Conservation (phyloP, 64 coral and sea anemone species). For the Pocillopora damicornis region DNA sequence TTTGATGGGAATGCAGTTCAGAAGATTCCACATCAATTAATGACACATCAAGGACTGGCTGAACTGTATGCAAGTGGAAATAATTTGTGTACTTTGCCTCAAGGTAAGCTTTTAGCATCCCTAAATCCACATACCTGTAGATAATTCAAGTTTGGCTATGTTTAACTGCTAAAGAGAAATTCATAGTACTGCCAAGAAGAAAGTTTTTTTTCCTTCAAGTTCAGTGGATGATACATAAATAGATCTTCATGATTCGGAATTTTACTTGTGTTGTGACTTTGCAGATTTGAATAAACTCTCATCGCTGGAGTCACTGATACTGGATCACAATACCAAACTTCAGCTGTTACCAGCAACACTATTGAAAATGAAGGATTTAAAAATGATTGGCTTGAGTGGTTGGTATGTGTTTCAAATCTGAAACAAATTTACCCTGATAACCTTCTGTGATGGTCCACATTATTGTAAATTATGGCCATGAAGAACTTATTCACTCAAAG, state of each 20-base stretch:
- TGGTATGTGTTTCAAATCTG: slow-evolving; percentile 12
- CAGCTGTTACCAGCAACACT: slow-evolving; percentile 48
- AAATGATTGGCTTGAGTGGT: slow-evolving; percentile 58
- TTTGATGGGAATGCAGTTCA: slow-evolving; percentile 68
- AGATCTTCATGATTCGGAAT: background rate
- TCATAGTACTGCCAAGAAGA: background rate
- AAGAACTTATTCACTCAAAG: too few species aligned
- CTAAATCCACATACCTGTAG: background rate
- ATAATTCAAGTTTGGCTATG: too few species aligned
- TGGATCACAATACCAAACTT: slow-evolving; percentile 64
- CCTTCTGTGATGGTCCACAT: too few species aligned
- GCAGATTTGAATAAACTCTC: slow-evolving; percentile 58
- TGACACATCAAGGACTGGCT: slow-evolving; percentile 38
- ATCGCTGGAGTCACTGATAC: slow-evolving; percentile 54
- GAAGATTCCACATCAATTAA: slow-evolving; percentile 65
- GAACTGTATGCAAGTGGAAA: slow-evolving; percentile 79
- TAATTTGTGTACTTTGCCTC: slow-evolving; percentile 55
- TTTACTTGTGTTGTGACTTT: background rate
- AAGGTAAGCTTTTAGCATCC: slow-evolving; percentile 32
- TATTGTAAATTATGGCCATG: too few species aligned
- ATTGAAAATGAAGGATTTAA: slow-evolving; percentile 52
- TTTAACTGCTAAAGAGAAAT: too few species aligned
- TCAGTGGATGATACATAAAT: background rate
- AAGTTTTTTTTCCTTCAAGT: background rate
- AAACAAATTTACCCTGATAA: background rate